phyloP scores from a whole-genome alignment of 1,140 invertebrate species.

The Hestina assimilis region DNA sequence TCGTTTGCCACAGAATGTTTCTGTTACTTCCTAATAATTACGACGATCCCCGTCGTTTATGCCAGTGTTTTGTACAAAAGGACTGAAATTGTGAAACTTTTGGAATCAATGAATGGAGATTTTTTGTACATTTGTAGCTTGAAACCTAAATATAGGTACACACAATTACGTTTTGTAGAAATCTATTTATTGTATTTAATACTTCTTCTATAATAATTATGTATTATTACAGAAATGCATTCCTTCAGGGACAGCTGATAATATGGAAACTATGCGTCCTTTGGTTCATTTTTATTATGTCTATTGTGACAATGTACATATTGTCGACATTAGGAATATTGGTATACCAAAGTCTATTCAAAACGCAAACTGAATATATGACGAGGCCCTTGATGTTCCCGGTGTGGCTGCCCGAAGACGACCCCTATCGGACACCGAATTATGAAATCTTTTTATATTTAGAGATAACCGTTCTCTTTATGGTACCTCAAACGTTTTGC shows the following conservation, averaged over 20 bases:
- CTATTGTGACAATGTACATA: slow-evolving; percentile 22
- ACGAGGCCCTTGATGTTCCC: slow-evolving; percentile 47
- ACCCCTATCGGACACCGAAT: slow-evolving; percentile 48
- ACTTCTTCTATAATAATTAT: neutral
- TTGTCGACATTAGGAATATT: slow-evolving; percentile 26
- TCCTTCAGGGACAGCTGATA: slow-evolving; percentile 41
- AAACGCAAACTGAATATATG: slow-evolving; percentile 36
- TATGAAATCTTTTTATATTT: slow-evolving; percentile 50
- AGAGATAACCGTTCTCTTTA: slow-evolving; percentile 22
- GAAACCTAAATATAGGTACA: slow-evolving; percentile 35
- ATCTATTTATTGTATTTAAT: neutral
- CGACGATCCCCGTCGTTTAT: slow-evolving; percentile 33
- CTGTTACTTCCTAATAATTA: slow-evolving; percentile 42
- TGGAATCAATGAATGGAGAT: slow-evolving; percentile 41
- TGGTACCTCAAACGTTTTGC: slow-evolving; percentile 37
- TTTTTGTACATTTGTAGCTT: slow-evolving; percentile 42
- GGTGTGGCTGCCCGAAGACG: slow-evolving; percentile 48
- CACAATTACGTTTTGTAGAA: neutral
- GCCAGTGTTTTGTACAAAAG: slow-evolving; percentile 26
- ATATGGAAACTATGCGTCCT: slow-evolving; percentile 43
- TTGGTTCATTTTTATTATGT: slow-evolving; percentile 31
- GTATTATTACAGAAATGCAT: slow-evolving; percentile 34
- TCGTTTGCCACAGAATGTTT: slow-evolving; percentile 47
- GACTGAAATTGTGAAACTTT: slow-evolving; percentile 27
- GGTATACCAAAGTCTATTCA: slow-evolving; percentile 40